Evolutionary conservation across 2,113 vertebrate species (phyloP), one percentile per base, ranked within the genome.

Genomic region (Ammodytes dubius): DNA sequence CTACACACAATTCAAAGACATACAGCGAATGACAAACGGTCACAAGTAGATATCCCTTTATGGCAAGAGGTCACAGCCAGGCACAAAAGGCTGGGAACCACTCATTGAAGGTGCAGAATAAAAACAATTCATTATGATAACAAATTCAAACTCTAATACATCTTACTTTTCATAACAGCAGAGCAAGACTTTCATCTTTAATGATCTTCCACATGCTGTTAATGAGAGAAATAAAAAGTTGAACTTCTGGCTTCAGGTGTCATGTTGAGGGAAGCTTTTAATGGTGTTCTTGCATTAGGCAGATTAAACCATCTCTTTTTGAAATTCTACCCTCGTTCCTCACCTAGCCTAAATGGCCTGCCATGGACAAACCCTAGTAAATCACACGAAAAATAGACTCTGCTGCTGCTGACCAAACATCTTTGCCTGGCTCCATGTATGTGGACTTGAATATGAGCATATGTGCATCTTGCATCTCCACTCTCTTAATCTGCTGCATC

Each of bases 241-340:
- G 40, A 71, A 81, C 56, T 71, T 74, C 37, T 60, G 78, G 42
- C 86, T 71, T 85, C 1, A 35, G 40, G 77, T 70, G 74, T 64
- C 65, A 77, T 47, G 42, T 77, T 85, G 82, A 85, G 52, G 75
- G 70, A 91, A 85, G 46, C 42, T 52, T 81, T 80, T 91, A 90
- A 91, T 91, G 81, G 77, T 81, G 71, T 76, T 87, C 88, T 74
- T 88, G 72, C 87, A 91, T 93, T 88, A 91, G 69, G 86, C 39
- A 83, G 87, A 92, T 91, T 90, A 93, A 93, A 85, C 84, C 40
- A 53, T 82, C 77, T 76, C 64, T 72, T 71, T 72, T 60, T 27
- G 27, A 49, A 58, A 39, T 80, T 77, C 40, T 53, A 75, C 68
- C 74, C 68, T 87, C 60, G 82, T 86, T 85, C 64, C 19, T 87